Evolutionary conservation across 2,113 vertebrate genomes (phyloP).

Genomic region (Mola mola): DNA sequence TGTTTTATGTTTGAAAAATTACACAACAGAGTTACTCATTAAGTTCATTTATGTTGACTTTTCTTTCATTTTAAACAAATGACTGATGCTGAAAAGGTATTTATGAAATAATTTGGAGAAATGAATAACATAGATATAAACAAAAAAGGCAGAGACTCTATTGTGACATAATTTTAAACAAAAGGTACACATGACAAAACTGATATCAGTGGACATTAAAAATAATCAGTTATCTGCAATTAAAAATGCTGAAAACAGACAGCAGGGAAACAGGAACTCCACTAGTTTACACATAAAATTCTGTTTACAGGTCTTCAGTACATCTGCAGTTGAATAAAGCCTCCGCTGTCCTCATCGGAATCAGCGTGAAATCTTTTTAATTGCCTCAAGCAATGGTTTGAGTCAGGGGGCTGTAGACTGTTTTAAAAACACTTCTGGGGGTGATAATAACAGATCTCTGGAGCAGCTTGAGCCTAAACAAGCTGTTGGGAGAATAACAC

Average conservation of each 20-base stretch:
- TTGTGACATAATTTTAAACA: conserved; percentile 14
- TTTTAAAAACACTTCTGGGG: no score
- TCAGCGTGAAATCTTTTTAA: not conserved
- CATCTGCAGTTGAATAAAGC: not conserved
- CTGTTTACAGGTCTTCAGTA: not conserved
- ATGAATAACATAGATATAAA: no score
- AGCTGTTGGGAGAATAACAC: not conserved
- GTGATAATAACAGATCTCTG: not conserved
- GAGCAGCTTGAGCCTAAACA: no score
- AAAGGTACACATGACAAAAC: conserved; percentile 33
- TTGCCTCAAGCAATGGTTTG: not conserved
- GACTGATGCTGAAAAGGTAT: conserved; percentile 3
- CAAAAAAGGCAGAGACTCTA: not conserved
- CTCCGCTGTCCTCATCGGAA: not conserved
- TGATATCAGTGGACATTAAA: no score
- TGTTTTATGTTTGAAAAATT: no score
- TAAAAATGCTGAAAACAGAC: no score
- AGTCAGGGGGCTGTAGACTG: no score
- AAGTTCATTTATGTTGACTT: no score
- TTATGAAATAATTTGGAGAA: no score
- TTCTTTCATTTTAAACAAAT: conserved; percentile 28
- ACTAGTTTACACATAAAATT: conserved; percentile 14
- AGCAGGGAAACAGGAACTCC: not conserved
- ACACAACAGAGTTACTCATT: no score
- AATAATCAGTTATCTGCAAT: no score